A percentile compares a stretch with the other conserved stretches of the same genome.
phyloP scores from a whole-genome alignment of 2,113 vertebrate genomes.

The Hyla sarda region DNA sequence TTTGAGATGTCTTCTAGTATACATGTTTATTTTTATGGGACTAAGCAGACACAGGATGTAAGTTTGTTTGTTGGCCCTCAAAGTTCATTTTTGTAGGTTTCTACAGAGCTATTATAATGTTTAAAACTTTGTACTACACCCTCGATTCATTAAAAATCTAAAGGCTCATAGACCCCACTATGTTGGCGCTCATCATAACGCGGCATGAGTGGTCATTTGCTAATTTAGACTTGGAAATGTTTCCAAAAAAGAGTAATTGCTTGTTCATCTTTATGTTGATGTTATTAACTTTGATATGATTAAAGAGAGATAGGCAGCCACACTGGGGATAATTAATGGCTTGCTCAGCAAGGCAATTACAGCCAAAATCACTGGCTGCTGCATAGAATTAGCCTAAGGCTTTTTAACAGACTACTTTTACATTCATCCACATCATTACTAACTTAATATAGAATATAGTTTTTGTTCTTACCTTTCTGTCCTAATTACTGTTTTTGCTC shows the following conservation, averaged over 20 bases:
- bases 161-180: background rate
- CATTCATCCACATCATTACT: slow-evolving; percentile 41
- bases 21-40: too few species aligned
- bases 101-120: background rate
- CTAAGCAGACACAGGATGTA: too few species aligned
- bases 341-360: slow-evolving; percentile 46
- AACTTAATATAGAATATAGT: background rate
- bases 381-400: slow-evolving; percentile 33
- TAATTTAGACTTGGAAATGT: background rate
- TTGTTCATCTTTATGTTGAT: slow-evolving; percentile 44
- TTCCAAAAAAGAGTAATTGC: slow-evolving; percentile 27
- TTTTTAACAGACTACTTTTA: slow-evolving; percentile 24
- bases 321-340: slow-evolving; percentile 42
- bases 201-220: background rate
- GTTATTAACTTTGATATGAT: slow-evolving; percentile 52
- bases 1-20: too few species aligned
- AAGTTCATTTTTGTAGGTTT: background rate
- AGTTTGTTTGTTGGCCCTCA: background rate
- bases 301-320: slow-evolving; percentile 11
- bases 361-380: slow-evolving; percentile 16
- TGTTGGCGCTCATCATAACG: background rate
- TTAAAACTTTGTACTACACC: background rate
- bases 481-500: background rate
- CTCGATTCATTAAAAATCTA: background rate
- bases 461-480: background rate